Evolutionary conservation across 2,797 vertebrate genomes (phyloP), one percentile per base, ranked within the genome.

Genomic region (Oryzias dopingdopingensis): DNA sequence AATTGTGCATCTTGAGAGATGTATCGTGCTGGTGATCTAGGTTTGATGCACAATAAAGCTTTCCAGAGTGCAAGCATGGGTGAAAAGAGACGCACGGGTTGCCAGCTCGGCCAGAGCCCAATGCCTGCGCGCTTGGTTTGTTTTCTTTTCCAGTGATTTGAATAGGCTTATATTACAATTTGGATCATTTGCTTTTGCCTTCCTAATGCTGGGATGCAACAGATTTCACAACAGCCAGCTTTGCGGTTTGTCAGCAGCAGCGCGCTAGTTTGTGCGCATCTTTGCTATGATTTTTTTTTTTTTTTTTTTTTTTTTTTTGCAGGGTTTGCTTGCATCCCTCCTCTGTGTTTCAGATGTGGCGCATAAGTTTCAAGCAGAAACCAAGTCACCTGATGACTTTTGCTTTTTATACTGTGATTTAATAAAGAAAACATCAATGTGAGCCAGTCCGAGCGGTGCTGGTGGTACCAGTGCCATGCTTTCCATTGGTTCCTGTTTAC

Each of bases 401-500:
- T 87, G 75, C 79, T 83, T 84, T 79, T 79, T 90, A 77, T 86
- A 86, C 84, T 77, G 80, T 87, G 77, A 88, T 91, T 85, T 85
- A 82, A 90, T 86, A 88, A 89, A 81, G 80, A 88, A 90, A 89
- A 88, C 76, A 84, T 75, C 71, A 87, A 87, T 88, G 86, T 86
- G 84, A 87, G 84, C 81, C 86, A 79, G 77, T 72, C 77, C 77
- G 68, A 76, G 75, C 72, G 41, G 85, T 73, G 85, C 65, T 85
- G 87, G 80, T 86, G 88, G 86, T 90, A 77, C 86, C 87, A 86
- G 72, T 84, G 86, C 80, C 90, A 89, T 84, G 84, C 87, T 87
- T 89, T 89, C 90, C 85, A 93, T 93, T 93, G 92, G 92, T 91
- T 92, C 91, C 93, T 96, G 95, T 96, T 97, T 96, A 96, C 95